phyloP scores from a whole-genome alignment of 2,797 vertebrate genomes.

The Sorex maritimensis region DNA sequence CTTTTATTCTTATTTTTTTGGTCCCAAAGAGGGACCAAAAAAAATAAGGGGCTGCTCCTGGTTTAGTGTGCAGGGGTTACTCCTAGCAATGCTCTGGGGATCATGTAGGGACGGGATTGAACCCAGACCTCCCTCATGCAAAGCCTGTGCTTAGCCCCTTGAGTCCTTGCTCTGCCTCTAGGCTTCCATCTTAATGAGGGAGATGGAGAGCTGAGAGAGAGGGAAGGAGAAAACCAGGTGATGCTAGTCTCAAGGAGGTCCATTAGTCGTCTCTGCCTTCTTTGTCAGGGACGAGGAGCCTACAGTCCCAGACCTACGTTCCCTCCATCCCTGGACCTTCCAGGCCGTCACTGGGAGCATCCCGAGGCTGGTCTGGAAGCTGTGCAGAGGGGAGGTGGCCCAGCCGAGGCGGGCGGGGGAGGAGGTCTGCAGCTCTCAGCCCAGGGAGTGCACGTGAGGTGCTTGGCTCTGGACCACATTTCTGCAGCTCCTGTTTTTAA shows the following conservation, averaged over 20 bases:
- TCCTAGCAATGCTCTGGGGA: no score
- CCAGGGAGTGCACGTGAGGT: conserved; percentile 65
- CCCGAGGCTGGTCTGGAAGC: not conserved
- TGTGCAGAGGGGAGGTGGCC: not conserved
- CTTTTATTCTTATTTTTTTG: no score
- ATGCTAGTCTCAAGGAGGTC: not conserved
- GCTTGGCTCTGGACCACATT: conserved; percentile 66
- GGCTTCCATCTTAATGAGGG: not conserved
- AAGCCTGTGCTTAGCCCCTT: no score
- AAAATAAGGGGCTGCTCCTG: no score
- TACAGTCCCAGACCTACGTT: not conserved
- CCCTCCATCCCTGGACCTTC: not conserved
- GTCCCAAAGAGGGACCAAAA: no score
- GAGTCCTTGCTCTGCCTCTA: no score
- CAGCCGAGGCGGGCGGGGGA: not conserved
- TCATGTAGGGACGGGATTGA: no score
- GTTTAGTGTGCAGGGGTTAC: no score
- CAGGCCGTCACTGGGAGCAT: not conserved
- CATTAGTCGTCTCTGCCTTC: not conserved
- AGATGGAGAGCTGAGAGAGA: not conserved
- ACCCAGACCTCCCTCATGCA: no score
- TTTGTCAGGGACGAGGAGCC: fast-evolving
- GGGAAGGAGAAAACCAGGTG: not conserved
- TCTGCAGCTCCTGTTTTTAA: conserved; percentile 71
- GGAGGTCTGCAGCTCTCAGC: conserved; percentile 16